Conservation (phyloP, 1,140 invertebrate genomes). For the Carposina sasakii region DNA sequence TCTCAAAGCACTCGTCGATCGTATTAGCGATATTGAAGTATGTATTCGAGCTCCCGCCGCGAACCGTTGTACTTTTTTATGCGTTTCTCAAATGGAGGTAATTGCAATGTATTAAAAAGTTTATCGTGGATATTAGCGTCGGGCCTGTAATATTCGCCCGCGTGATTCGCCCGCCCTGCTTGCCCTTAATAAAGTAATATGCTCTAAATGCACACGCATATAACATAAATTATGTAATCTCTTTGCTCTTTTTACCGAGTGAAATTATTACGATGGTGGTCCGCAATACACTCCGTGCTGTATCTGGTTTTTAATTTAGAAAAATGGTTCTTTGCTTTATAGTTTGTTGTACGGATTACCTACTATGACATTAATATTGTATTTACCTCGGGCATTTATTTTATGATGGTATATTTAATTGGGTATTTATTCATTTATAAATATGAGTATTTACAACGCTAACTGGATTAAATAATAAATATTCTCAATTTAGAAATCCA, state of each 20-base stretch:
- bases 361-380: too few species aligned
- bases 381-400: too few species aligned
- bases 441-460: too few species aligned
- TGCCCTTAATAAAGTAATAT: conserved; percentile 69
- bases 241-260: conserved; percentile 60
- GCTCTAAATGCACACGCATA: conserved; percentile 66
- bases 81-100: conserved; percentile 53
- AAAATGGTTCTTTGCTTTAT: conserved; percentile 48
- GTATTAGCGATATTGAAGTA: conserved; percentile 45
- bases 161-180: conserved; percentile 51
- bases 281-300: conserved; percentile 33
- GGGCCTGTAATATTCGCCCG: conserved; percentile 35
- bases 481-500: too few species aligned
- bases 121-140: conserved; percentile 50
- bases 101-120: conserved; percentile 65
- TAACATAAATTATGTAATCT: conserved; percentile 63
- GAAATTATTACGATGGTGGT: conserved; percentile 65
- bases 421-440: too few species aligned
- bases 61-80: conserved; percentile 47
- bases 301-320: conserved; percentile 64
- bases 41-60: conserved; percentile 39
- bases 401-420: too few species aligned
- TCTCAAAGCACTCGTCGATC: conserved; percentile 21
- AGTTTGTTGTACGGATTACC: conserved; percentile 32
- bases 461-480: too few species aligned